Evolutionary conservation across 2,888 invertebrate species (phyloP).

Genomic region (Tenthredo mesomela): DNA sequence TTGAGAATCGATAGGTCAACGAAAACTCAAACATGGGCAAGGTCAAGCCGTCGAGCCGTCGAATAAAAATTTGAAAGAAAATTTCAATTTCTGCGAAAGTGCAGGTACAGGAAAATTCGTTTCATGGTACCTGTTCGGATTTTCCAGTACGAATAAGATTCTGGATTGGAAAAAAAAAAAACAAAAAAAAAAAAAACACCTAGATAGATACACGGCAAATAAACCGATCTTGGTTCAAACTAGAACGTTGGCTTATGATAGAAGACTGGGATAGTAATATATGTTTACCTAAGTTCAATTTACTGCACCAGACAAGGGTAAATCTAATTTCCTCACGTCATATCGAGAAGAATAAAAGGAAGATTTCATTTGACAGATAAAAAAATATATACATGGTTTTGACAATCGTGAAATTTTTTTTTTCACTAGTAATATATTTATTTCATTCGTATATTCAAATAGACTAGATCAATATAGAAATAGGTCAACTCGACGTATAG

Average conservation of each 20-base stretch:
- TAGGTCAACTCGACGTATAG: neutral
- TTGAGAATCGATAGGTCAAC: constrained; percentile 26
- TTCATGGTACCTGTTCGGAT: neutral
- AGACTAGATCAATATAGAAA: neutral
- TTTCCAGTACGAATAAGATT: neutral
- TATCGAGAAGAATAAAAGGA: neutral
- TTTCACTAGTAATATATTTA: too few relatives aligned
- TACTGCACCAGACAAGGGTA: neutral
- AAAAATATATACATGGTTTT: neutral
- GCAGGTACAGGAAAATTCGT: neutral
- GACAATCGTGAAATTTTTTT: neutral
- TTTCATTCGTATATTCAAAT: neutral
- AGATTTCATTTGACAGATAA: neutral
- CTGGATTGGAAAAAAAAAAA: neutral
- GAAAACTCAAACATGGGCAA: neutral
- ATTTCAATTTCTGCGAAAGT: neutral
- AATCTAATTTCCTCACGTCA: neutral
- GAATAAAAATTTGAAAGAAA: neutral
- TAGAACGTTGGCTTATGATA: neutral
- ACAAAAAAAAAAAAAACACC: neutral
- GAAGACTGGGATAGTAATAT: neutral
- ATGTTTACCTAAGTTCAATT: neutral
- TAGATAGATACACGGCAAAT: neutral
- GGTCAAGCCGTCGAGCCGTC: neutral
- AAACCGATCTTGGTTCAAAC: neutral